Base-by-base conservation (phyloP, 1,140 invertebrate species). In the Macrobrachium nipponense region DNA sequence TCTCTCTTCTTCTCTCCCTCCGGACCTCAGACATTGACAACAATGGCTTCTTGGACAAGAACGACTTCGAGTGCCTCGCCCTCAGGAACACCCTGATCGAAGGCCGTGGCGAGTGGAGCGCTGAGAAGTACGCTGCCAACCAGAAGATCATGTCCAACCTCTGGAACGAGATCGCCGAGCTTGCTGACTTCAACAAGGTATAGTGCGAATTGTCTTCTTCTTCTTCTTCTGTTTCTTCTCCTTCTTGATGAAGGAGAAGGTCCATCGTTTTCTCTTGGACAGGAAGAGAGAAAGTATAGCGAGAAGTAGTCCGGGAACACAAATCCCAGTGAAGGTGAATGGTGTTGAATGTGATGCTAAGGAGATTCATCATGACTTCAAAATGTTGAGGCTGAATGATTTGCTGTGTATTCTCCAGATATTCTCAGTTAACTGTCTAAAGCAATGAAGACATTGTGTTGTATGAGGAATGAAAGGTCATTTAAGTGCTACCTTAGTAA, bases 181-280 rank as follows among this genome's bases (percentile, higher is more conserved):
- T 96, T 86, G 95, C 95, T 18, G 95, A 96, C 92, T 96, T 96
- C 91, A 95, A 96, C 91, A 96, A 96, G 94, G 95, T 96, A 91
- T 77, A 87, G 78, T 78, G 23, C 7, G 11, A 36, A 59, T 18
- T 44, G 18, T 44, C 11, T 18, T 20, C n/a, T 20, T n/a, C 27
- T 15, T 20, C 20, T 20, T 76, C 20, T 27, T 14, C 36, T 27
- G 4, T 4, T 36, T 36, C 36, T 27, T 76, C 51, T 18, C 20
- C 20, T 43, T 36, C 36, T 43, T 23, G 68, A 23, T 43, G n/a
- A 70, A 14, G 20, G 20, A 70, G 10, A 12, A 70, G 68, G 68
- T 14, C 20, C n/a, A 27, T 70, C 4, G 27, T 36, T 70, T 70
- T 23, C 68, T 68, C 51, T 51, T 51, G 51, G 51, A 10, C 12